These are phyloP conservation scores for Petrophora chlorosata DNA, from an alignment of 2,888 invertebrate species.

Conservation along the genomic window DNA sequence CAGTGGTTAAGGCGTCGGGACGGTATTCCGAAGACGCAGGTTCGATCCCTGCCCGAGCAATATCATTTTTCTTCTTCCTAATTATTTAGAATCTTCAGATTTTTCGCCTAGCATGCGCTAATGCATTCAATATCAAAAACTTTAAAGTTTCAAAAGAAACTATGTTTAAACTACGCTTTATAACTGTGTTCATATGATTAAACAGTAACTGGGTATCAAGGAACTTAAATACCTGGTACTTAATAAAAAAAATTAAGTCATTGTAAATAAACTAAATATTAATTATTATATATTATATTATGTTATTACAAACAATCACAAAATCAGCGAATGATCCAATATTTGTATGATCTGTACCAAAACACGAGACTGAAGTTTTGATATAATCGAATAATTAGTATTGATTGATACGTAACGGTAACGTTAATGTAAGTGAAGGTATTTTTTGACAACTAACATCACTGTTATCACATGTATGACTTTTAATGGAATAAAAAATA, in stretches of 20 bases:
- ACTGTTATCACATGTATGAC: conserved; percentile 20
- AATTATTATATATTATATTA: no score
- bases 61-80: no score
- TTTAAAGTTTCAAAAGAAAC: not conserved
- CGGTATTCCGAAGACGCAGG: no score
- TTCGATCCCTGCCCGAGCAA: no score
- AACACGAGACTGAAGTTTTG: conserved; percentile 34
- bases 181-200: conserved; percentile 18
- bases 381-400: conserved; percentile 15
- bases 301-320: not conserved
- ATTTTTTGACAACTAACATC: conserved; percentile 15
- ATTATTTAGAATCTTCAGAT: no score
- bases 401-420: conserved; percentile 12
- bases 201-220: not conserved
- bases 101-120: no score
- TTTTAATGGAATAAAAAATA: conserved; percentile 25
- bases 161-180: conserved; percentile 9
- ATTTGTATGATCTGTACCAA: conserved; percentile 1
- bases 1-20: no score
- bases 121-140: no score
- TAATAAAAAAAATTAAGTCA: not conserved
- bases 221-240: not conserved
- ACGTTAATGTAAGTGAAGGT: not conserved
- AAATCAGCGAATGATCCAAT: not conserved
- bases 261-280: not conserved